Percentiles rank a stretch among this genome's conserved stretches.
phyloP scores from a whole-genome alignment of 2,113 vertebrate genomes.

The Hydrochoerus hydrochaeris region DNA sequence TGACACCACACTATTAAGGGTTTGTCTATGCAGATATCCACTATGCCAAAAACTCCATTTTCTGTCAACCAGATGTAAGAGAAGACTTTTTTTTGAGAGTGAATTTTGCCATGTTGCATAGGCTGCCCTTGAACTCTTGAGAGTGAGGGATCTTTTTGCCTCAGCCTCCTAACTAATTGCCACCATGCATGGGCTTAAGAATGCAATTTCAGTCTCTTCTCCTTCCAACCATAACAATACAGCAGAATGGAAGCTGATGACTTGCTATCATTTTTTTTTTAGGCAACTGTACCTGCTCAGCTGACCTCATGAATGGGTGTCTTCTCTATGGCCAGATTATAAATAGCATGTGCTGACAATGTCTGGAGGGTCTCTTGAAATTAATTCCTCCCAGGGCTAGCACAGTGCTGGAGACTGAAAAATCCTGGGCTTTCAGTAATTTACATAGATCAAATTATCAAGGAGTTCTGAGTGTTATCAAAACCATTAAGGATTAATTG shows the following conservation, averaged over 20 bases:
- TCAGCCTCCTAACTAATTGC: not conserved
- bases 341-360: not conserved
- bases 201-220: not conserved
- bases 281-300: not conserved
- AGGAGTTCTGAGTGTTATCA: constrained; percentile 7
- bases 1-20: not conserved
- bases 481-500: not conserved
- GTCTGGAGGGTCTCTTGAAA: not conserved
- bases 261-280: not conserved
- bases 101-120: not conserved
- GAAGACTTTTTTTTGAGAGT: not conserved
- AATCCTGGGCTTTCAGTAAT: not conserved
- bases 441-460: not conserved
- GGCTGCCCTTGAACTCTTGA: not conserved
- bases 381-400: not conserved
- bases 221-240: not conserved
- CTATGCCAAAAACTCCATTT: not conserved
- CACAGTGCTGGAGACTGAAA: not conserved
- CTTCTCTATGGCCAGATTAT: not conserved
- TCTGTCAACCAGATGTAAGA: not conserved
- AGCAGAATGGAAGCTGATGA: not conserved
- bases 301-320: not conserved
- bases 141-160: not conserved
- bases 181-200: not conserved
- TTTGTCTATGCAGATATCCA: not conserved